Conservation (phyloP, 2,113 vertebrate species). For the Oophaga pumilio region DNA sequence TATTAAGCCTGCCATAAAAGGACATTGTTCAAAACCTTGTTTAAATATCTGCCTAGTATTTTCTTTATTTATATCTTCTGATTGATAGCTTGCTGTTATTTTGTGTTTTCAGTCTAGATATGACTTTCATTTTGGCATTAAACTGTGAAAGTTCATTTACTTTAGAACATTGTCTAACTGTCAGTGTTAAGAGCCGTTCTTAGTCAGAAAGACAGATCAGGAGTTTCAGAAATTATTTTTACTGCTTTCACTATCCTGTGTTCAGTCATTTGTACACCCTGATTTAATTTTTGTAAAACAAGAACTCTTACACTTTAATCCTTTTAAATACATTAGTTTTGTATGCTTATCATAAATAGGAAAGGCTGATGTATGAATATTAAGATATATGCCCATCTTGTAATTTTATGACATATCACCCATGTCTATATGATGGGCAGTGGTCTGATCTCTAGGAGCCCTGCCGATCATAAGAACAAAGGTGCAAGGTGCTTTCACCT, state of each 20-base stretch:
- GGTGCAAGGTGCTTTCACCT: too few species aligned
- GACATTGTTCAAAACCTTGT: neutral
- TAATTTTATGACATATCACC: too few species aligned
- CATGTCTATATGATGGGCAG: too few species aligned
- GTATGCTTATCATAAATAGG: neutral
- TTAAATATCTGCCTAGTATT: neutral
- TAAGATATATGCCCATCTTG: too few species aligned
- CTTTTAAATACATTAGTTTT: neutral
- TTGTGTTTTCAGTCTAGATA: neutral
- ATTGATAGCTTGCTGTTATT: neutral
- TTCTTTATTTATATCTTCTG: neutral
- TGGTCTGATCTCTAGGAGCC: too few species aligned
- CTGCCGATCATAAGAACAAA: too few species aligned
- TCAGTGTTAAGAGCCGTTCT: neutral
- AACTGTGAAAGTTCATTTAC: conserved; percentile 7
- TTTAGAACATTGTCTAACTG: neutral
- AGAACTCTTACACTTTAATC: neutral
- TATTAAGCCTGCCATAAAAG: neutral
- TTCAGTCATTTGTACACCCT: neutral
- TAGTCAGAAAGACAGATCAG: neutral
- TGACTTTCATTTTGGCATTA: neutral
- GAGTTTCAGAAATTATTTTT: conserved; percentile 8
- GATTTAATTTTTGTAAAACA: neutral
- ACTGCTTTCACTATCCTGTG: neutral
- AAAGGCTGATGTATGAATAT: neutral